phyloP scores from a whole-genome alignment of 2,113 vertebrate species.

The Callipepla squamata region DNA sequence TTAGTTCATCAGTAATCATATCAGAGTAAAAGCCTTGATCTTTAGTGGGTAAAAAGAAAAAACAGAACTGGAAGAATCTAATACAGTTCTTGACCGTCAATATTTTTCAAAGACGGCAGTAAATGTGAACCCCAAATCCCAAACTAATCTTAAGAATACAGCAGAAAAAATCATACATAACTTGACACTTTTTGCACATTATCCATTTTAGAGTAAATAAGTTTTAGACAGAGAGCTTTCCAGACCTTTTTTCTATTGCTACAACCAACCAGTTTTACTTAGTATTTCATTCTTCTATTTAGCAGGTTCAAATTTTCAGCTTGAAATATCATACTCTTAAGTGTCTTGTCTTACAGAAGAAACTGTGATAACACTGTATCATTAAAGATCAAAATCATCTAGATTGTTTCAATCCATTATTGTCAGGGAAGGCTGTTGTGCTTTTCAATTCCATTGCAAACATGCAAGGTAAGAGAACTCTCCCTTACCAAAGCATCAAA shows the following conservation, averaged over 20 bases:
- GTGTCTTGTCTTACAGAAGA: background rate
- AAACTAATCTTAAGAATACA: background rate
- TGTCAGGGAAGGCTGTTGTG: background rate
- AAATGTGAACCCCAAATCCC: background rate
- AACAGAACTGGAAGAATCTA: background rate
- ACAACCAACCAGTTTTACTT: background rate
- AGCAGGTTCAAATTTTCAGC: background rate
- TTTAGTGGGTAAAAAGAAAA: background rate
- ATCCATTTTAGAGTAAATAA: background rate
- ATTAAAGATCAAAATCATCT: background rate
- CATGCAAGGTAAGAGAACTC: background rate
- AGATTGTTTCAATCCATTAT: background rate
- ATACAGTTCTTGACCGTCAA: accelerated
- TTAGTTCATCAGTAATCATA: background rate
- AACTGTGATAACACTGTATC: background rate
- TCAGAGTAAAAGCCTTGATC: background rate
- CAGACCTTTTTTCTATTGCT: background rate
- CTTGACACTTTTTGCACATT: background rate
- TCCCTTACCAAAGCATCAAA: background rate
- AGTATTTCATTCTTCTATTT: background rate
- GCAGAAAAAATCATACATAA: background rate
- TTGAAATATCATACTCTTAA: background rate
- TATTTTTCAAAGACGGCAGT: background rate
- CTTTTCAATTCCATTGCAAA: background rate
- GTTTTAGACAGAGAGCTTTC: background rate